Conservation (phyloP, 2,797 vertebrate genomes). For the Mus caroli region DNA sequence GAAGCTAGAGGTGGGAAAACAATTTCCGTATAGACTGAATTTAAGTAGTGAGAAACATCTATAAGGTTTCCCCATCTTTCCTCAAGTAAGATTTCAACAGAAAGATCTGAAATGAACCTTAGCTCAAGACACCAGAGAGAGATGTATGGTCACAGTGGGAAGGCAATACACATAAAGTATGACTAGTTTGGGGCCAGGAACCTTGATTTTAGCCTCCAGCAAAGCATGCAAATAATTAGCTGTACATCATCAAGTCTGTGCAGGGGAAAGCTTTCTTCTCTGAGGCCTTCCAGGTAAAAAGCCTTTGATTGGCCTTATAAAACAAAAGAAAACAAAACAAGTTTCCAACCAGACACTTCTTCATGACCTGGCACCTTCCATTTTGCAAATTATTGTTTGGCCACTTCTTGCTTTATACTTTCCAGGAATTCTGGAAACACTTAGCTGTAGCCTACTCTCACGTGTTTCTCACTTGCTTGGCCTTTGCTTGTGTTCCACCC, state of each 20-base stretch:
- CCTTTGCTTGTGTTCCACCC: slow-evolving; percentile 38
- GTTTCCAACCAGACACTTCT: neutral
- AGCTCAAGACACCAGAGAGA: neutral
- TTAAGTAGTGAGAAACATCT: neutral
- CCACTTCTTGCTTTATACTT: slow-evolving; percentile 18
- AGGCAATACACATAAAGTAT: neutral
- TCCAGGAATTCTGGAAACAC: slow-evolving; percentile 7
- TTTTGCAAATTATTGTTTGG: neutral
- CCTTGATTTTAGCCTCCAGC: neutral
- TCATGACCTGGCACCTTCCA: neutral
- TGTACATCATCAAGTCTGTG: neutral
- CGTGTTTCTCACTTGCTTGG: slow-evolving; percentile 12
- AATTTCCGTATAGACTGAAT: neutral
- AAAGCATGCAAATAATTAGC: neutral
- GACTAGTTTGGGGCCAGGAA: neutral
- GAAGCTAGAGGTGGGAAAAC: neutral
- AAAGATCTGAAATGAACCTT: neutral
- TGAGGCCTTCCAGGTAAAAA: slow-evolving; percentile 7
- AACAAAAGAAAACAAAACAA: no score
- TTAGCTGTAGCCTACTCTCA: neutral
- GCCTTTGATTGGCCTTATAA: neutral
- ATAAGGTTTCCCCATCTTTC: neutral
- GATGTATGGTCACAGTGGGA: neutral
- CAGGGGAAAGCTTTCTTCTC: neutral
- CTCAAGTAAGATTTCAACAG: neutral